Evolutionary conservation across 2,113 vertebrate species (phyloP), one percentile per base, ranked within the genome.

Genomic region (Tragelaphus buxtoni): DNA sequence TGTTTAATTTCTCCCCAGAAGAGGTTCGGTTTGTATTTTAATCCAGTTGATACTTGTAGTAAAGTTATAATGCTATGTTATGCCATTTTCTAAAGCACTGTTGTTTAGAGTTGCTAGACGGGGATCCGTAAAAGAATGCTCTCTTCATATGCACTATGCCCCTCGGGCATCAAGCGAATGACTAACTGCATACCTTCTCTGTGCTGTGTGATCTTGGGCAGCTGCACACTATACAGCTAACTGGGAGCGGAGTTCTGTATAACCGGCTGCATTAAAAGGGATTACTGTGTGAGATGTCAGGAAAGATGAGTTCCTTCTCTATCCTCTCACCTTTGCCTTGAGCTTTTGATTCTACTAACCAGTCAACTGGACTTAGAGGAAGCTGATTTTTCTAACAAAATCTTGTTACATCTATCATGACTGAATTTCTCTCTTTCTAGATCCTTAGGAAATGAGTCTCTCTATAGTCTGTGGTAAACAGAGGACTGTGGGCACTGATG

Each of bases 351-450:
- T 80, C 63, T 95, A 5, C 3, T 86, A 92, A 60, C 32, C 76
- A 14, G 60, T 91, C 84, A 92, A 42, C 49, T 32, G 39, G 30
- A 90, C 90, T 94, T 55, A 53, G 49, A 24, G 22, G 87, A 56
- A 79, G 45, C 30, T 93, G 26, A 45, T 55, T 93, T 96, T 94
- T 53, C 47, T 72, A 93, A 90, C 53, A 84, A 93, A 91, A 93
- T 49, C 49, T 35, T 84, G 28, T 42, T 84, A 83, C 51, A 45
- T 81, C n/a, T 90, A 77, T 86, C 74, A 93, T 28, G 45, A 35
- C 32, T 79, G 17, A 95, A 6, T 53, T 17, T 53, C 17, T 84
- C 5, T 60, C 39, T 74, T 61, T 60, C 17, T 76, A 49, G 28
- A 14, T 89, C 24, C 45, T 32, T 35, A 26, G 79, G 47, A 63